These are phyloP conservation scores for Macaria notata DNA, from an alignment of 2,888 invertebrate species.

Conservation along the genomic window DNA sequence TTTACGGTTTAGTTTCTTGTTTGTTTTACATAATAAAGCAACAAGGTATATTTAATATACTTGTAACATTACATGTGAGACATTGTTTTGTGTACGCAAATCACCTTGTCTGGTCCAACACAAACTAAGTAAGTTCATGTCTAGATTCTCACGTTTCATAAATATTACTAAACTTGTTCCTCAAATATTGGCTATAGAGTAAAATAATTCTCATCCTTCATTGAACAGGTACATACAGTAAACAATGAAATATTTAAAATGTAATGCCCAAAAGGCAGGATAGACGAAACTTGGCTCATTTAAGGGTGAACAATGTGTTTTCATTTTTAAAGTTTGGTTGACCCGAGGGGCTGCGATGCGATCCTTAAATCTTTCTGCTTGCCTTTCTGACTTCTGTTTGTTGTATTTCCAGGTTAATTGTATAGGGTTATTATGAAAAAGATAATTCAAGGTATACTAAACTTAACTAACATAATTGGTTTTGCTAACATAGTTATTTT, in stretches of 20 bases:
- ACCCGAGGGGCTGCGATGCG: constrained; percentile 21
- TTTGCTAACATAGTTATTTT: too few species aligned
- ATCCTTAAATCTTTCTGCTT: constrained; percentile 22
- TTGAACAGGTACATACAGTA: constrained; percentile 3
- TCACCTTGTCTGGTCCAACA: too few species aligned
- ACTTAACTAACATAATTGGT: too few species aligned
- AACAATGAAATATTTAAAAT: constrained; percentile 15
- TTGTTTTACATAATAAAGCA: too few species aligned
- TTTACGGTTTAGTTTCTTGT: too few species aligned
- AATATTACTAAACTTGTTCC: constrained; percentile 2
- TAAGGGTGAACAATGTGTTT: constrained; percentile 28
- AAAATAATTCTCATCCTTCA: constrained; percentile 1
- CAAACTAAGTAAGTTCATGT: not conserved
- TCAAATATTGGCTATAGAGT: not conserved
- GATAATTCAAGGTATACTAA: too few species aligned
- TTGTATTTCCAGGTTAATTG: constrained; percentile 12
- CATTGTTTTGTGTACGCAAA: too few species aligned
- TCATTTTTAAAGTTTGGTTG: constrained; percentile 34
- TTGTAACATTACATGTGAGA: too few species aligned
- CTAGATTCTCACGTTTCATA: not conserved
- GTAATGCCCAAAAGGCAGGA: constrained; percentile 13
- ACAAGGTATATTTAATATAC: too few species aligned
- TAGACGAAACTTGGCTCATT: constrained; percentile 24
- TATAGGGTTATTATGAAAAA: not conserved
- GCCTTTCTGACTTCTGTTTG: constrained; percentile 15